phyloP scores from a whole-genome alignment of 2,797 vertebrate genomes.

The Galagoides demidoff region DNA sequence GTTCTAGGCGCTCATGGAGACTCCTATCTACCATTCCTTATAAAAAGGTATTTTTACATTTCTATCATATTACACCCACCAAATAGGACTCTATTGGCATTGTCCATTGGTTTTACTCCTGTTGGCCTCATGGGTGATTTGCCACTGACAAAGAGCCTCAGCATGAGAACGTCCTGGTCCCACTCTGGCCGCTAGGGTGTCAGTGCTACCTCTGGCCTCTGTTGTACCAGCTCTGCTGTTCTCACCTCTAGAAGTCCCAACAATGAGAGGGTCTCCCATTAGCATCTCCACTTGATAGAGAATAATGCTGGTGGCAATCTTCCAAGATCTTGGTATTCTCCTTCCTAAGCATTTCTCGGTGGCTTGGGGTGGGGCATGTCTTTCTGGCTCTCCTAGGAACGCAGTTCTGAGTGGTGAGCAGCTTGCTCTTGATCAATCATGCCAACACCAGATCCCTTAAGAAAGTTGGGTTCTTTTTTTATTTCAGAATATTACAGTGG shows the following conservation, averaged over 20 bases:
- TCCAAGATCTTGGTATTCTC: neutral
- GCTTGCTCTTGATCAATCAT: neutral
- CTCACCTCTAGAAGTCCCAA: neutral
- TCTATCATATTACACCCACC: neutral
- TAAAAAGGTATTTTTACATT: neutral
- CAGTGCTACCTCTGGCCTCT: neutral
- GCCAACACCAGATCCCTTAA: neutral
- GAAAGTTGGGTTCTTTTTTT: neutral
- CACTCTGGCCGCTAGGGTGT: neutral
- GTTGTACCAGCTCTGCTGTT: too few relatives aligned
- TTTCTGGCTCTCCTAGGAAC: neutral
- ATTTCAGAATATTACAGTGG: too few relatives aligned
- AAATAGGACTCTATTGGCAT: neutral
- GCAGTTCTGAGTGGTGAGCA: neutral
- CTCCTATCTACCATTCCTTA: neutral
- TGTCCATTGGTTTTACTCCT: neutral
- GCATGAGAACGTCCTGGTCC: neutral
- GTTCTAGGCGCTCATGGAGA: neutral
- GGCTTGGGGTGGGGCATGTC: neutral
- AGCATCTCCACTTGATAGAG: neutral
- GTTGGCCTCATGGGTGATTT: too few relatives aligned
- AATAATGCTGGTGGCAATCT: neutral
- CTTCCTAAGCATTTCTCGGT: neutral
- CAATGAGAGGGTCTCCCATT: neutral
- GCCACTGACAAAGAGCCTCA: neutral